Percentiles rank a stretch among this genome's conserved stretches.
Evolutionary conservation across 2,797 vertebrate species (phyloP).

Genomic region (Tragopan temminckii): DNA sequence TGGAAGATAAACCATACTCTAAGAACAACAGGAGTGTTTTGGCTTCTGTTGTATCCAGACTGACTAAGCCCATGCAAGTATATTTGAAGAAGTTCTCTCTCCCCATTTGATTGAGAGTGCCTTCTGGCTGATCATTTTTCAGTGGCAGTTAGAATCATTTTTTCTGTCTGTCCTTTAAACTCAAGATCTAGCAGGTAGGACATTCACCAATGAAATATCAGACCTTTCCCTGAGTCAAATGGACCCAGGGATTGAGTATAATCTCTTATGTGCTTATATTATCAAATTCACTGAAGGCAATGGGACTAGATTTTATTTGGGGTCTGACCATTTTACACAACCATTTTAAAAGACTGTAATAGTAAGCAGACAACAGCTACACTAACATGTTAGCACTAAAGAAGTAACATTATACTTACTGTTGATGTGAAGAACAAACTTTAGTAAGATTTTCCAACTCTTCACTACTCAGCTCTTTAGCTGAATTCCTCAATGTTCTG

Average conservation of each 20-base stretch:
- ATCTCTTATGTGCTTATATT: neutral
- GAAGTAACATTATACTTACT: conserved; percentile 83
- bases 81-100: neutral
- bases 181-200: neutral
- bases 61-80: neutral
- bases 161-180: conserved; percentile 1
- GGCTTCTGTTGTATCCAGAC: neutral
- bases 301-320: neutral
- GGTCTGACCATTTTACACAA: neutral
- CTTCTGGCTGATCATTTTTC: neutral
- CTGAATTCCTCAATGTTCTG: conserved; percentile 64
- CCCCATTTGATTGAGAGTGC: neutral
- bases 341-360: neutral
- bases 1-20: neutral
- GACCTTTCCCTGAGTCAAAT: neutral
- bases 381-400: neutral
- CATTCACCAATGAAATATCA: neutral
- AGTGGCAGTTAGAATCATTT: neutral
- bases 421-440: conserved; percentile 92
- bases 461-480: conserved; percentile 80
- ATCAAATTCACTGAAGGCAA: neutral
- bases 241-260: neutral
- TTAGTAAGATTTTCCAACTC: conserved; percentile 88
- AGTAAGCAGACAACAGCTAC: neutral
- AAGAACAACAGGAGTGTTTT: neutral